These are phyloP conservation scores for Nowickia ferox DNA, from an alignment of 2,888 invertebrate genomes.

Conservation along the genomic window DNA sequence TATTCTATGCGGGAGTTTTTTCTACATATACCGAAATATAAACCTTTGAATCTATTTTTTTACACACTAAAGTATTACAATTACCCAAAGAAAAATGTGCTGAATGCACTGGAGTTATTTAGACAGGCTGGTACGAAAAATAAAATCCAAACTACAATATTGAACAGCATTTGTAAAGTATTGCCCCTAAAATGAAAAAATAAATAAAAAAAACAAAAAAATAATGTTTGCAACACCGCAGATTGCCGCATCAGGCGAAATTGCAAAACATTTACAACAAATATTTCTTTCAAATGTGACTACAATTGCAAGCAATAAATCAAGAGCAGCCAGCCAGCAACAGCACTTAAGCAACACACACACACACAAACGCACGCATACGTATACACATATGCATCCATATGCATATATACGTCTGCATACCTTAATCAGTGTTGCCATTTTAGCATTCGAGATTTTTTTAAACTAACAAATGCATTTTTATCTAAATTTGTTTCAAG, in stretches of 20 bases:
- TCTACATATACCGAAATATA: slow-evolving; percentile 31
- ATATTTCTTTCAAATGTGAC: slow-evolving; percentile 68
- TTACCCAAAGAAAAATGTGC: not conserved
- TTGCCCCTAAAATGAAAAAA: not conserved
- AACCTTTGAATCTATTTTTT: not conserved
- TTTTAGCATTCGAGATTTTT: too few species aligned
- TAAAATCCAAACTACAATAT: slow-evolving; percentile 36
- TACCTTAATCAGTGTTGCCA: too few species aligned
- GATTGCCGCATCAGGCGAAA: slow-evolving; percentile 53
- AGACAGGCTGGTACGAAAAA: not conserved
- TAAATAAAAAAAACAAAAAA: not conserved
- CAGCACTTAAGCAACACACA: slow-evolving; percentile 58
- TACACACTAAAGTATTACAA: not conserved
- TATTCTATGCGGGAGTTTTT: slow-evolving; percentile 43
- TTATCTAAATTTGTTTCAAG: too few species aligned
- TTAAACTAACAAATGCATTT: too few species aligned
- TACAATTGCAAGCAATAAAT: slow-evolving; percentile 70
- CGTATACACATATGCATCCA: not conserved
- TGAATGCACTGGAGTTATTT: slow-evolving; percentile 7
- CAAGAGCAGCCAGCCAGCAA: slow-evolving; percentile 57
- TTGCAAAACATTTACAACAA: slow-evolving; percentile 47
- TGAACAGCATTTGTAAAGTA: slow-evolving; percentile 13
- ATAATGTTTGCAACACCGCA: slow-evolving; percentile 57
- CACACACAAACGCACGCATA: slow-evolving; percentile 25
- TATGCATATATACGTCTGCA: too few species aligned